A percentile compares a stretch with the other conserved stretches of the same genome.
Conservation (phyloP, 2,888 invertebrate species). For the Agonopterix subpropinquella region DNA sequence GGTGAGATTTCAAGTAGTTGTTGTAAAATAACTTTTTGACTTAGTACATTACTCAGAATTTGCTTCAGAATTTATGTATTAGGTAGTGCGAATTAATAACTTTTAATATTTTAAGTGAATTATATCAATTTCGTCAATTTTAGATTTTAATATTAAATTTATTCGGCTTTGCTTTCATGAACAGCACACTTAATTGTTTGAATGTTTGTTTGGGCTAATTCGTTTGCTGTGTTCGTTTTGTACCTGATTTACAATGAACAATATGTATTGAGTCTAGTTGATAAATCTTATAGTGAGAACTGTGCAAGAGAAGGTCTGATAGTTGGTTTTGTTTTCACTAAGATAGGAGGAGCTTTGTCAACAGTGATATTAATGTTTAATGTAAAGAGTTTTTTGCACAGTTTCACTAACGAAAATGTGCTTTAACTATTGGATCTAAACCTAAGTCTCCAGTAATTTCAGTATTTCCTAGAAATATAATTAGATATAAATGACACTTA, state of each 20-base stretch:
- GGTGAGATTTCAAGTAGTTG: conserved; percentile 29
- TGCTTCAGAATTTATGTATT: conserved; percentile 20
- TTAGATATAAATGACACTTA: conserved; percentile 57
- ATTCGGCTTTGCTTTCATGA: conserved; percentile 42
- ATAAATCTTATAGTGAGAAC: conserved; percentile 49
- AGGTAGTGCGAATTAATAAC: conserved; percentile 45
- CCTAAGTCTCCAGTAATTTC: conserved; percentile 56
- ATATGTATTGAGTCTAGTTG: conserved; percentile 20
- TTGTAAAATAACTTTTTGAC: conserved; percentile 27
- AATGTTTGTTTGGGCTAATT: not conserved
- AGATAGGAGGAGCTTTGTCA: conserved; percentile 52
- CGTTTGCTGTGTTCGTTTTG: conserved; percentile 25
- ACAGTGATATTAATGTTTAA: conserved; percentile 60
- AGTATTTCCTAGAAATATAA: conserved; percentile 65
- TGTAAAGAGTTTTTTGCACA: conserved; percentile 56
- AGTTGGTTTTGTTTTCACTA: conserved; percentile 28
- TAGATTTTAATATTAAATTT: conserved; percentile 63
- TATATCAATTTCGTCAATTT: conserved; percentile 76
- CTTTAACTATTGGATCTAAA: conserved; percentile 42
- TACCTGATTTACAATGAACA: conserved; percentile 23
- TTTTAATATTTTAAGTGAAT: conserved; percentile 59
- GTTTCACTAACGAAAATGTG: conserved; percentile 55
- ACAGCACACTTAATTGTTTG: conserved; percentile 9
- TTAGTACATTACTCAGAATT: conserved; percentile 22
- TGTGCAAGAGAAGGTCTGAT: conserved; percentile 55